A percentile compares a stretch with the other conserved stretches of the same genome.
Evolutionary conservation across 1,140 invertebrate species (phyloP).

Genomic region (Hydropsyche tenuis): DNA sequence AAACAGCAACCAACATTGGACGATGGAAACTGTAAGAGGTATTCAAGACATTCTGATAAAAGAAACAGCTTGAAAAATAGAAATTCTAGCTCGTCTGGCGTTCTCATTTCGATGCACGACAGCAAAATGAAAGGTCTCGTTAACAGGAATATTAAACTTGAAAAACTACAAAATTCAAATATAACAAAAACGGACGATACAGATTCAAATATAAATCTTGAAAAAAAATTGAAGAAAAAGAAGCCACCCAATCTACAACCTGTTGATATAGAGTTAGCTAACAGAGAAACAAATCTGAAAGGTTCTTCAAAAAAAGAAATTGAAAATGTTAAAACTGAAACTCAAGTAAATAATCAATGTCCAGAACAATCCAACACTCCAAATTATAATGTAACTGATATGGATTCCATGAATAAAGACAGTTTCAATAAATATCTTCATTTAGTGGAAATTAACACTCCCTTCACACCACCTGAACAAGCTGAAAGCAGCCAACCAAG

Average conservation of each 20-base stretch:
- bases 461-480: slow-evolving; percentile 33
- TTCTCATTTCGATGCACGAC: slow-evolving; percentile 43
- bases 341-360: slow-evolving; percentile 1
- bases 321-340: slow-evolving; percentile 4
- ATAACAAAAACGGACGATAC: background rate
- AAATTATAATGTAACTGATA: slow-evolving; percentile 20
- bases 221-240: slow-evolving; percentile 35
- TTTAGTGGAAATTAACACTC: slow-evolving; percentile 47
- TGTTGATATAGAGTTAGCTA: slow-evolving; percentile 46
- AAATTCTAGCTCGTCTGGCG: slow-evolving; percentile 36
- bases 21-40: background rate
- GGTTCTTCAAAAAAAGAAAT: slow-evolving; percentile 43
- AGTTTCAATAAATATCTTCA: slow-evolving; percentile 46
- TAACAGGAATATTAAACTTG: slow-evolving; percentile 19
- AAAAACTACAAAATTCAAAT: background rate
- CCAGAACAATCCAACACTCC: slow-evolving; percentile 5
- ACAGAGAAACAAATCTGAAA: slow-evolving; percentile 41
- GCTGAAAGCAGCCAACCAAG: background rate
- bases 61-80: slow-evolving; percentile 44
- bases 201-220: background rate
- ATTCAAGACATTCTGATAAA: slow-evolving; percentile 28
- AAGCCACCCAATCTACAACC: slow-evolving; percentile 43
- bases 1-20: slow-evolving; percentile 42
- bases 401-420: slow-evolving; percentile 47
- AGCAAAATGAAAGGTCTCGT: slow-evolving; percentile 40